Conservation (phyloP, 2,888 invertebrate species). For the Strigamia crassipes region DNA sequence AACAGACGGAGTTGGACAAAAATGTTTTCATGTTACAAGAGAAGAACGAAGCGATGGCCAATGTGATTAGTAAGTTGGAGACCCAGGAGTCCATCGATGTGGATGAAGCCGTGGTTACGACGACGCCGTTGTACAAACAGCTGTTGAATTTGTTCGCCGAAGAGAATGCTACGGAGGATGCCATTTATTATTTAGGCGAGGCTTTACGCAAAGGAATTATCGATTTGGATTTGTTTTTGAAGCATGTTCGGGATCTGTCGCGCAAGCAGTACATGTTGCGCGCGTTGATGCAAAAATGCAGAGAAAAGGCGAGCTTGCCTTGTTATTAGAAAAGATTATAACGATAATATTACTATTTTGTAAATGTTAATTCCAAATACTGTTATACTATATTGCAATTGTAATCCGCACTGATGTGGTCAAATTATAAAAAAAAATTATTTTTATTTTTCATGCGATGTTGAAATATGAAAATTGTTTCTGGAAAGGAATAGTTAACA, state of each 20-base stretch:
- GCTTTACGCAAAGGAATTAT: slow-evolving; percentile 89
- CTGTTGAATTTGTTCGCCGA: slow-evolving; percentile 93
- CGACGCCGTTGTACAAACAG: slow-evolving; percentile 95
- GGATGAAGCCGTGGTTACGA: slow-evolving; percentile 95
- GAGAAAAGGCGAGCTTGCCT: slow-evolving; percentile 81
- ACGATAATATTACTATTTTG: not conserved
- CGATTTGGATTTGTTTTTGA: slow-evolving; percentile 93
- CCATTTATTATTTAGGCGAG: slow-evolving; percentile 97
- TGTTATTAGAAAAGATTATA: slow-evolving; percentile 47
- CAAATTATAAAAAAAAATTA: not conserved
- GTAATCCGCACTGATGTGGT: not conserved
- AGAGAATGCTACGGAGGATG: slow-evolving; percentile 97
- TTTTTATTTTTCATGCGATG: not conserved
- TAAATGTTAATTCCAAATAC: not conserved
- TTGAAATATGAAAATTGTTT: not conserved
- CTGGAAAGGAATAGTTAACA: not conserved
- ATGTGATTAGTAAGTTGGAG: slow-evolving; percentile 75
- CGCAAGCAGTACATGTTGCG: slow-evolving; percentile 94
- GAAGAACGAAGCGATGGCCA: slow-evolving; percentile 83
- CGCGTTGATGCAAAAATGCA: slow-evolving; percentile 94
- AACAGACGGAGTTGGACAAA: slow-evolving; percentile 73
- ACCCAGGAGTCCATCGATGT: slow-evolving; percentile 81
- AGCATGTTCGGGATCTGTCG: slow-evolving; percentile 92
- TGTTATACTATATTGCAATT: not conserved
- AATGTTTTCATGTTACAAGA: slow-evolving; percentile 82